Evolutionary conservation across 64 coral and sea anemone species (phyloP).

Genomic region (Catalaphyllia jardinei): DNA sequence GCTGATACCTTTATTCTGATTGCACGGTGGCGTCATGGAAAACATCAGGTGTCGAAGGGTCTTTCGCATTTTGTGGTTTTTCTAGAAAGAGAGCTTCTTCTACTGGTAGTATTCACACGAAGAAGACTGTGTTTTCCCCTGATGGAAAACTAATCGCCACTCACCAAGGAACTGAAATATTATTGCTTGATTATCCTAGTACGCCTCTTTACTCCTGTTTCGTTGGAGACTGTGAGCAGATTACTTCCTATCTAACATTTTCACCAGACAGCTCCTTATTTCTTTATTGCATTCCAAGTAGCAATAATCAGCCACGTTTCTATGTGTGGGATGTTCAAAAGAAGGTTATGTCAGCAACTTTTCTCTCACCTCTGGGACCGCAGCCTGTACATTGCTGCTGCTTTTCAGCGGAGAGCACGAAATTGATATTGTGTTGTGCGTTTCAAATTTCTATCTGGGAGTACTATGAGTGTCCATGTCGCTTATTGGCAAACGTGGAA

Average conservation of each 20-base stretch:
- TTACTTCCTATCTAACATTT: not conserved
- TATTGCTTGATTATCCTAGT: no score
- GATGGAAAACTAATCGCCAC: not conserved
- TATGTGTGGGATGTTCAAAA: not conserved
- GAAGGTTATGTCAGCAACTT: not conserved
- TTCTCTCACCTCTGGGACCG: not conserved
- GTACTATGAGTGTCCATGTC: not conserved
- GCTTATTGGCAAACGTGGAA: not conserved
- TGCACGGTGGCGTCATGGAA: not conserved
- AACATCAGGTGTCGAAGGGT: not conserved
- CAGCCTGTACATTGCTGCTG: not conserved
- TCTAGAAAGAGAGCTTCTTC: no score
- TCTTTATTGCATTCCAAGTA: not conserved
- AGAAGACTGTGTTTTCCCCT: not conserved
- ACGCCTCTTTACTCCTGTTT: not conserved
- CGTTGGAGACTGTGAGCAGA: not conserved
- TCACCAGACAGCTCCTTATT: not conserved
- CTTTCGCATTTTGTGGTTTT: not conserved
- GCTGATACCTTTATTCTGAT: not conserved
- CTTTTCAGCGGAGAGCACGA: not conserved
- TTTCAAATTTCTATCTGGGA: constrained; percentile 1
- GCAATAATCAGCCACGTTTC: not conserved
- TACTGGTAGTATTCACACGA: not conserved
- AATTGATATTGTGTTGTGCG: not conserved
- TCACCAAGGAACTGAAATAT: not conserved